Evolutionary conservation across 2,888 invertebrate genomes (phyloP).

Genomic region (Dione juno): DNA sequence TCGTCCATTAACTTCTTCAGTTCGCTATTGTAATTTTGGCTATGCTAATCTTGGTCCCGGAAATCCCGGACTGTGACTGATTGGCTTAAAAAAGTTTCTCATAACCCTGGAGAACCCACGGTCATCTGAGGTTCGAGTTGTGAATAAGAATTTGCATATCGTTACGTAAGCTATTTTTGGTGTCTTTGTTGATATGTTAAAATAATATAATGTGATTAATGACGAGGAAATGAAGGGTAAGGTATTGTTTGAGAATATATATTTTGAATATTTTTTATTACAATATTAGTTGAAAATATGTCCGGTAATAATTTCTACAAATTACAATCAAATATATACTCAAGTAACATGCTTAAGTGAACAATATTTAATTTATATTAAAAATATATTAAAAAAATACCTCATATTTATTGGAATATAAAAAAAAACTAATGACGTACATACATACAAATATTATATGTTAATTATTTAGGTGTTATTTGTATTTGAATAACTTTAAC

Average conservation of each 20-base stretch:
- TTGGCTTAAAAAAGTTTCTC: constrained; percentile 66
- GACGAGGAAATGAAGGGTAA: constrained; percentile 26
- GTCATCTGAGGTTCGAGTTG: constrained; percentile 60
- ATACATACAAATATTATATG: no score
- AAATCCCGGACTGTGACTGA: constrained; percentile 74
- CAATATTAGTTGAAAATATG: no score
- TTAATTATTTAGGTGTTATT: not conserved
- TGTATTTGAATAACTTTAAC: no score
- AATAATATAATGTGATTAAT: constrained; percentile 41
- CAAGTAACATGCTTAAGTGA: no score
- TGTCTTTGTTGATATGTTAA: constrained; percentile 35
- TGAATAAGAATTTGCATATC: constrained; percentile 59
- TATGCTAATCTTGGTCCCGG: constrained; percentile 70
- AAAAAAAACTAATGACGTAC: no score
- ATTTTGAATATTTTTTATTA: not conserved
- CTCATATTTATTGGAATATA: no score
- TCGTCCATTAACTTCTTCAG: constrained; percentile 74
- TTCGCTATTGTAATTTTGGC: constrained; percentile 73
- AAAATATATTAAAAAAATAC: no score
- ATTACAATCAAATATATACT: no score
- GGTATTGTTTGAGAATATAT: constrained; percentile 13
- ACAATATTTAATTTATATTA: no score
- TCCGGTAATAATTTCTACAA: no score
- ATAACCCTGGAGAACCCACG: constrained; percentile 55
- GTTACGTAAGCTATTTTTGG: constrained; percentile 49